Conservation (phyloP, 2,888 invertebrate species). For the Cremastinae sp. region DNA sequence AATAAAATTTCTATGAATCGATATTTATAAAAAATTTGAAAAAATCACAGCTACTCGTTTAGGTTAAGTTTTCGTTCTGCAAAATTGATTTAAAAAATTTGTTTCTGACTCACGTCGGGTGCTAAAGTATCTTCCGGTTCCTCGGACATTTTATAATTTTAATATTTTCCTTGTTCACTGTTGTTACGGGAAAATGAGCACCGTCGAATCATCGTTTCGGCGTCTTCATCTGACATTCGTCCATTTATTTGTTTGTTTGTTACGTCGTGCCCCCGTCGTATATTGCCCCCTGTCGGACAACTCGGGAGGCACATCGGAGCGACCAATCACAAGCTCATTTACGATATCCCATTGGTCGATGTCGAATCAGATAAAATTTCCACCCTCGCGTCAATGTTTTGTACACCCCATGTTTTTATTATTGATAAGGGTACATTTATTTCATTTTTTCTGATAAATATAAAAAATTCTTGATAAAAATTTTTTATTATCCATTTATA, state of each 20-base stretch:
- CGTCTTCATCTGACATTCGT: slow-evolving; percentile 67
- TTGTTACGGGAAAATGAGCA: slow-evolving; percentile 30
- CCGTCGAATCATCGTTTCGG: slow-evolving; percentile 63
- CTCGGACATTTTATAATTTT: slow-evolving; percentile 64
- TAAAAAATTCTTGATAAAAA: slow-evolving; percentile 3
- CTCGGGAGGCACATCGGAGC: neutral
- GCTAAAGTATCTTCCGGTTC: slow-evolving; percentile 59
- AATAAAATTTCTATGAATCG: neutral
- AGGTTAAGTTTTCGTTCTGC: slow-evolving; percentile 41
- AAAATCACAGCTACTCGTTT: neutral
- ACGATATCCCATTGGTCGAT: too few relatives aligned
- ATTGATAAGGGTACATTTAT: too few relatives aligned
- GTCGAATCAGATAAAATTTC: slow-evolving; percentile 3
- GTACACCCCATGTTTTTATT: too few relatives aligned
- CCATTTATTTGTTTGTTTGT: slow-evolving; percentile 71
- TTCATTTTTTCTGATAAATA: neutral
- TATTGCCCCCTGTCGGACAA: too few relatives aligned
- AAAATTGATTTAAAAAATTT: slow-evolving; percentile 21
- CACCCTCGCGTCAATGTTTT: too few relatives aligned
- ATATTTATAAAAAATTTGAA: too few relatives aligned
- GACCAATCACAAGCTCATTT: slow-evolving; percentile 3
- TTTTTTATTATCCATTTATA: slow-evolving; percentile 22
- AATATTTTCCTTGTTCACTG: slow-evolving; percentile 31
- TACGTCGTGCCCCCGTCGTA: slow-evolving; percentile 14
- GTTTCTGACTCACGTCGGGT: slow-evolving; percentile 65